Evolutionary conservation across 2,113 vertebrate species (phyloP).

Genomic region (Sinosuthora webbiana): DNA sequence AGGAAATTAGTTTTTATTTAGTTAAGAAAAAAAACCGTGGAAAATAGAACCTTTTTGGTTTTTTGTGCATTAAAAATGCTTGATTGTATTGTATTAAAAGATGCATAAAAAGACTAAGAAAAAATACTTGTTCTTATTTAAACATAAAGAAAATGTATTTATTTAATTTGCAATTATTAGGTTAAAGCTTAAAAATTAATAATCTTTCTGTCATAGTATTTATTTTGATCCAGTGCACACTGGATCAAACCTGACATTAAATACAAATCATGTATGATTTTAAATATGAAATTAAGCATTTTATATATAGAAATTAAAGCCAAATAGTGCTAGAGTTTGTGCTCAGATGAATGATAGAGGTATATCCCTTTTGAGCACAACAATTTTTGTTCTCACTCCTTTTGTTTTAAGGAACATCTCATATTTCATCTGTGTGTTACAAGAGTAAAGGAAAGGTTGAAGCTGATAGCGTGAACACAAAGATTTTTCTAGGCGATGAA

Average conservation of each 20-base stretch:
- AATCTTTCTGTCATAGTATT: neutral
- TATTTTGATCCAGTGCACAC: neutral
- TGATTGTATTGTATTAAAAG: neutral
- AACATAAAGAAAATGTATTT: neutral
- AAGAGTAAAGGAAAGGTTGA: neutral
- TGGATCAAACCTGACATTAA: neutral
- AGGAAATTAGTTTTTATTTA: neutral
- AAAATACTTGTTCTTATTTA: neutral
- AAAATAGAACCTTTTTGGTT: neutral
- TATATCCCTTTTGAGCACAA: neutral
- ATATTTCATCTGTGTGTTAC: neutral
- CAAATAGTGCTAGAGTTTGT: neutral
- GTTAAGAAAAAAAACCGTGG: neutral
- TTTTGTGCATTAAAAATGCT: neutral
- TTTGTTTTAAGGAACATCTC: neutral
- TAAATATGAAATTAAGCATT: neutral
- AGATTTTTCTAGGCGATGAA: neutral
- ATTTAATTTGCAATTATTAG: neutral
- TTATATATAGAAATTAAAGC: neutral
- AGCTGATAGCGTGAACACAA: neutral
- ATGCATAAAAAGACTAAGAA: neutral
- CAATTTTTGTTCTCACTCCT: neutral
- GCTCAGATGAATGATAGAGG: neutral
- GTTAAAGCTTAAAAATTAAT: neutral
- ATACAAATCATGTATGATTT: neutral